Evolutionary conservation across 2,888 invertebrate genomes (phyloP).

Genomic region (Eudasyphora cyanicolor): DNA sequence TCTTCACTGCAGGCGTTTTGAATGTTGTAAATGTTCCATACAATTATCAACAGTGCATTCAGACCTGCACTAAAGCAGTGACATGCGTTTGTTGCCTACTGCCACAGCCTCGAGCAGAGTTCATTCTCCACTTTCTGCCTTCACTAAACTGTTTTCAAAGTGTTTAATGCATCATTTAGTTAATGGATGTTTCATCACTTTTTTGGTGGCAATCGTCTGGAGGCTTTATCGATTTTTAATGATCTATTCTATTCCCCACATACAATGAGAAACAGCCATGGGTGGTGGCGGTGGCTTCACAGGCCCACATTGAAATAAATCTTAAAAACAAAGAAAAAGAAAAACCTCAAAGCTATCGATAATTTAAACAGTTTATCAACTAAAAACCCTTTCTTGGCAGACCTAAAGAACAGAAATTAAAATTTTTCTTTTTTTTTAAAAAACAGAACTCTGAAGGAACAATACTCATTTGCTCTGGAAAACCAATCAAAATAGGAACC

Average conservation of each 20-base stretch:
- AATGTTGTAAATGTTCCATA: background rate
- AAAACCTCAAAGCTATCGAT: slow-evolving; percentile 18
- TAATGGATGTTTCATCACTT: slow-evolving; percentile 45
- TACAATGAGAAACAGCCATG: background rate
- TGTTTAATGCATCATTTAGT: slow-evolving; percentile 26
- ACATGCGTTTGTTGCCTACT: background rate
- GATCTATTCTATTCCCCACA: slow-evolving; percentile 34
- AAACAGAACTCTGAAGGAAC: background rate
- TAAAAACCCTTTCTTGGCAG: background rate
- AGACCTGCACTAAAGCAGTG: background rate
- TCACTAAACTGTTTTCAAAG: slow-evolving; percentile 2
- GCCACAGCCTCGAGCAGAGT: background rate
- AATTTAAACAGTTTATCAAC: slow-evolving; percentile 1
- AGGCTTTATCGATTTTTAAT: slow-evolving; percentile 44
- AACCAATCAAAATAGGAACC: slow-evolving; percentile 29
- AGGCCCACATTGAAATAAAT: background rate
- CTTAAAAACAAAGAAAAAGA: background rate
- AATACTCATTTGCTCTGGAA: background rate
- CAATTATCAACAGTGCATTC: background rate
- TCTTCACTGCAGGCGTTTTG: background rate
- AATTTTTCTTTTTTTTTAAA: background rate
- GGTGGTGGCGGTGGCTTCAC: background rate
- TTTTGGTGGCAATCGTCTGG: too few species aligned
- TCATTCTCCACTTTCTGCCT: background rate
- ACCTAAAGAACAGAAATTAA: too few species aligned